Evolutionary conservation across 2,888 invertebrate species (phyloP).

Genomic region (Pristionchus exspectatus): DNA sequence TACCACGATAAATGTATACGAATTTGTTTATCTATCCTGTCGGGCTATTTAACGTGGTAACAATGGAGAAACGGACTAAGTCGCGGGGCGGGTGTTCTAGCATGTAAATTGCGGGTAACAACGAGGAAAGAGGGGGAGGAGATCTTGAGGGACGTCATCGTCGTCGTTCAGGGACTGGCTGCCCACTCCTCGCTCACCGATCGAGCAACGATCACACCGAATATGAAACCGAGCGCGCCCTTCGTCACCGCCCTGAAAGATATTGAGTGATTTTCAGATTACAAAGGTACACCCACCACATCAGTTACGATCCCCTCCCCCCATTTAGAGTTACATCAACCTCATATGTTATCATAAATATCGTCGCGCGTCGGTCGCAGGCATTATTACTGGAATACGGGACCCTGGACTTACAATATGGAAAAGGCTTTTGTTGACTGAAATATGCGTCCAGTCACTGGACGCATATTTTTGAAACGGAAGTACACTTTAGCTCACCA

Average conservation of each 20-base stretch:
- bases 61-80: background rate
- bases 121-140: background rate
- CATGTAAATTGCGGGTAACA: background rate
- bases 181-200: slow-evolving; percentile 69
- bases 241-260: slow-evolving; percentile 67
- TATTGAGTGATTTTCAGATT: background rate
- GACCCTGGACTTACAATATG: too few relatives aligned
- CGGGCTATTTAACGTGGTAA: background rate
- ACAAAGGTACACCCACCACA: too few relatives aligned
- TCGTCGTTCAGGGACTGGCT: slow-evolving; percentile 47
- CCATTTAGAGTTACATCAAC: too few relatives aligned
- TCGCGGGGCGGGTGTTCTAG: background rate
- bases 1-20: background rate
- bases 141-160: background rate
- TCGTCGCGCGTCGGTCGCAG: too few relatives aligned
- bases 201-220: slow-evolving; percentile 67
- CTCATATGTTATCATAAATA: too few relatives aligned
- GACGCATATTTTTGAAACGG: too few relatives aligned
- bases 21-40: slow-evolving; percentile 24
- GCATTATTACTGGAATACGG: too few relatives aligned
- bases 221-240: slow-evolving; percentile 67
- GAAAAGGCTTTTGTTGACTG: too few relatives aligned
- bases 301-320: too few relatives aligned
- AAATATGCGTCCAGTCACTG: too few relatives aligned
- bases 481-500: too few relatives aligned